Evolutionary conservation across 2,888 invertebrate genomes (phyloP).

Genomic region (Opisthograptis luteolata): DNA sequence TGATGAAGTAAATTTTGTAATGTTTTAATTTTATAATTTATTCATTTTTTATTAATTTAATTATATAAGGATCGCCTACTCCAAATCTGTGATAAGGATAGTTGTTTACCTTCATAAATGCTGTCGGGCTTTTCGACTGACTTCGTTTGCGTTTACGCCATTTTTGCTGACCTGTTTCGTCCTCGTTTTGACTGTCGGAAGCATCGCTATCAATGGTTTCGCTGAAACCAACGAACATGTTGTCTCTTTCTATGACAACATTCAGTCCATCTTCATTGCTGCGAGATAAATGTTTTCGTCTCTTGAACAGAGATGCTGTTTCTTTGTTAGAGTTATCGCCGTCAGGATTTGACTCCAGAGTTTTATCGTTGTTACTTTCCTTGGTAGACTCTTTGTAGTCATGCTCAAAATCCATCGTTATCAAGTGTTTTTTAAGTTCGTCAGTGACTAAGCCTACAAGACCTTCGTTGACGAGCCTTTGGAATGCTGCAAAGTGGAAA

Average conservation of each 20-base stretch:
- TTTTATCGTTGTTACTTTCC: constrained; percentile 1
- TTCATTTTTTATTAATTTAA: no score
- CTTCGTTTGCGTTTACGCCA: constrained; percentile 59
- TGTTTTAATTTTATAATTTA: no score
- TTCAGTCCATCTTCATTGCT: constrained; percentile 69
- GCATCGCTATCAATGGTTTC: constrained; percentile 72
- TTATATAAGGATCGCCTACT: no score
- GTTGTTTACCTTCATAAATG: constrained; percentile 57
- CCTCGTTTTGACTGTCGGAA: constrained; percentile 67
- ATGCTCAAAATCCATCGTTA: constrained; percentile 74
- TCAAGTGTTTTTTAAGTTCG: constrained; percentile 66
- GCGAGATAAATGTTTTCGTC: constrained; percentile 55
- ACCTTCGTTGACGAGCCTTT: constrained; percentile 76
- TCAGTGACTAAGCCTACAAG: constrained; percentile 70
- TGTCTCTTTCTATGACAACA: constrained; percentile 77
- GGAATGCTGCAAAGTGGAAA: constrained; percentile 64
- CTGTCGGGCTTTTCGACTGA: constrained; percentile 60
- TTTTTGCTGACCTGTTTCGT: constrained; percentile 47
- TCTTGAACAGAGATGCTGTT: constrained; percentile 47
- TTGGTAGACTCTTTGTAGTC: constrained; percentile 44
- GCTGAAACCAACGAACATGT: constrained; percentile 76
- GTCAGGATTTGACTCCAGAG: not conserved
- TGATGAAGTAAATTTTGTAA: no score
- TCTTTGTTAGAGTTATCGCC: constrained; percentile 13
- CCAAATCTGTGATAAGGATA: no score